A percentile compares a stretch with the other conserved stretches of the same genome.
phyloP scores from a whole-genome alignment of 1,140 invertebrate species.

The Apis mellifera region Amel_HAv3.1 CM009942.2:10362001-10362500 shows the following conservation, averaged over 20 bases:
- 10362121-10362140: slow-evolving; percentile 36
- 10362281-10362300: no score
- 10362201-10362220: neutral
- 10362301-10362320: no score
- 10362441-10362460: neutral
- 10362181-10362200: neutral
- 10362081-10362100: slow-evolving; percentile 41
- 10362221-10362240: neutral
- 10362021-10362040: slow-evolving; percentile 33
- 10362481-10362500: neutral
- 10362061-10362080: slow-evolving; percentile 39
- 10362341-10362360: no score
- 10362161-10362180: neutral
- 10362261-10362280: no score
- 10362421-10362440: neutral
- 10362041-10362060: slow-evolving; percentile 27
- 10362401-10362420: no score
- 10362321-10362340: no score
- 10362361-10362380: no score
- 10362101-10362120: slow-evolving; percentile 42
- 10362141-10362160: neutral
- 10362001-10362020: slow-evolving; percentile 60
- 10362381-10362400: no score
- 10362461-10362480: neutral
- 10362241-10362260: no score